Base-by-base conservation (phyloP, 2,113 vertebrate genomes). In the Pleuronectes platessa region DNA sequence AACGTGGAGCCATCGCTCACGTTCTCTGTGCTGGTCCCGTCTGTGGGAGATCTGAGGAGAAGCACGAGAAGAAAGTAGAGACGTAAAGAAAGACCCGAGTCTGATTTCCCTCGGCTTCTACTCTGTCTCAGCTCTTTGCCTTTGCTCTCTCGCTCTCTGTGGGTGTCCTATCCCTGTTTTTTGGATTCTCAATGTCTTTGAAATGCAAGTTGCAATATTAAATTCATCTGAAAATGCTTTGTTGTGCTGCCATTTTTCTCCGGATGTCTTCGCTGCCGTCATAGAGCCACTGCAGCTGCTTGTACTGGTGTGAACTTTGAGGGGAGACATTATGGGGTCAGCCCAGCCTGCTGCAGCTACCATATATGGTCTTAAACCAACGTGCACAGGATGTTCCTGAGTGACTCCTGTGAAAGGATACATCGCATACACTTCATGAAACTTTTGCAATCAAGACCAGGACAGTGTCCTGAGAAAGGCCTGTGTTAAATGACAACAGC, bases 171-270 rank as follows among this genome's bases (percentile, higher is more conserved):
- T 72, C 68, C 71, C 69, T 24, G 12, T 59, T 85, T 85, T 87
- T 82, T 79, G 74, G 61, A 86, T 78, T 86, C 59, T 85, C 74
- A 66, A 26, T 88, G 79, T 90, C 82, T 86, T 87, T 87, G 53
- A 86, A 88, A 85, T 90, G 83, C 81, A 81, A 85, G 76, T 86
- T 86, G 86, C 85, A 85, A 88, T 89, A 91, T 90, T 90, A 90
- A 89, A 90, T 87, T 78, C 7, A 79, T 87, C 70, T 82, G 47
- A 88, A 88, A 90, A 74, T 31, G 35, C 18, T 62, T 21, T 3
- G 9, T 23, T 65, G 20, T 56, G 81, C 63, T 53, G 14, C 73
- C 20, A 26, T 9, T 64, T 72, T 80, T 75, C 8, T 75, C 74
- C 3, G 24, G 17, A 59, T 74, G n/a, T 27, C 11, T 51, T 24